Evolutionary conservation across 1,140 invertebrate genomes (phyloP).

Genomic region (Drosophila lowei): DNA sequence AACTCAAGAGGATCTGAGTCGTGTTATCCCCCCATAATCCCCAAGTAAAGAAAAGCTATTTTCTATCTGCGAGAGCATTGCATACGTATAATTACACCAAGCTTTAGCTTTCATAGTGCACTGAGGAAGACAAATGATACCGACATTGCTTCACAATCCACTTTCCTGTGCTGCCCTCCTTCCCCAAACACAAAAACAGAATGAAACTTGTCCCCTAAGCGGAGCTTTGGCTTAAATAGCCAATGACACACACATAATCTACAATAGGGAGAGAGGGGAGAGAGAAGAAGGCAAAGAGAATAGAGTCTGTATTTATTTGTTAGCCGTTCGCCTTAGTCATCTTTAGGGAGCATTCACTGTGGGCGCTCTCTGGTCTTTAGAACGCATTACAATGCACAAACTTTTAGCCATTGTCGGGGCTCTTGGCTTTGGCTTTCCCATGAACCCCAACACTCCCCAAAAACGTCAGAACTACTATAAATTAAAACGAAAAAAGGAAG

Average conservation of each 20-base stretch:
- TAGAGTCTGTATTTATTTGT: slow-evolving; percentile 3
- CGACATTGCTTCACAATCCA: slow-evolving; percentile 23
- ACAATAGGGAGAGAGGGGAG: slow-evolving; percentile 10
- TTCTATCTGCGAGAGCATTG: slow-evolving; percentile 1
- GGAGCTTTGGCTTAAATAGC: slow-evolving; percentile 42
- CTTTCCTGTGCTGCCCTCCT: slow-evolving; percentile 7
- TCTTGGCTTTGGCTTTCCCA: slow-evolving; percentile 33
- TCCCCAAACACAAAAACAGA: neutral
- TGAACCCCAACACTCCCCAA: slow-evolving; percentile 3
- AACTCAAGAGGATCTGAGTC: slow-evolving; percentile 3
- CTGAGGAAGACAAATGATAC: slow-evolving; percentile 40
- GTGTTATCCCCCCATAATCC: slow-evolving; percentile 28
- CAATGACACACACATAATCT: slow-evolving; percentile 51
- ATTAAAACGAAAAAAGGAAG: slow-evolving; percentile 34
- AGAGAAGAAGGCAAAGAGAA: neutral
- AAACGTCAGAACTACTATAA: slow-evolving; percentile 52
- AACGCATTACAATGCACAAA: slow-evolving; percentile 67
- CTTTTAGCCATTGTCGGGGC: slow-evolving; percentile 34
- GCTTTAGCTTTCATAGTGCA: slow-evolving; percentile 15
- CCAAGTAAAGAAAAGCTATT: slow-evolving; percentile 18
- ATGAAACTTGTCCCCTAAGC: slow-evolving; percentile 16
- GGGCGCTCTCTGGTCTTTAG: slow-evolving; percentile 11
- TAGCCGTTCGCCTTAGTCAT: slow-evolving; percentile 49
- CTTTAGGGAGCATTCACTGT: slow-evolving; percentile 58
- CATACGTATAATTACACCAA: slow-evolving; percentile 23